Base-by-base conservation (phyloP, 2,113 vertebrate genomes). In the Poeciliopsis turrubarensis region DNA sequence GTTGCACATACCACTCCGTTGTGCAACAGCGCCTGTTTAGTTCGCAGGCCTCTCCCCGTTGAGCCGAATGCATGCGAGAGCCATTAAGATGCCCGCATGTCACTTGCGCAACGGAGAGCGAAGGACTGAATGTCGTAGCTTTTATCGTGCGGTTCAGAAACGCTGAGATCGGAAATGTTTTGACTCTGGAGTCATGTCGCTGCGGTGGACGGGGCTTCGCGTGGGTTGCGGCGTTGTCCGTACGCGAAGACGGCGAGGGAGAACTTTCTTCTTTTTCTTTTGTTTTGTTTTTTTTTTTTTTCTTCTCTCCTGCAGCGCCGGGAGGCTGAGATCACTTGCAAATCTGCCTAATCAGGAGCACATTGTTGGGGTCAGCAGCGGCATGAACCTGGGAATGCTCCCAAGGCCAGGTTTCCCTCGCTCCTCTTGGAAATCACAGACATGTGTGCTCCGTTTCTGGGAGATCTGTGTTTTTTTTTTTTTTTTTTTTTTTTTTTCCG, bases 321-420 rank as follows among this genome's bases (percentile, higher is more conserved):
- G 60, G 78, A 79, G 62, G 34, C 57, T 14, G 22, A 84, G 82
- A 87, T 82, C 75, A 79, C 87, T 81, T 39, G n/a, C 66, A 87
- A 87, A 87, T 87, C 77, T 77, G 83, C 60, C 74, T 91, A 89
- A 92, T 84, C 83, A 57, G 75, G 74, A 87, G 57, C 87, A 90
- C 44, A 77, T 86, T 89, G 89, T 67, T 26, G 3, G 77, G 87
- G 89, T 85, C 87, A 83, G 12, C 39, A 60, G 32, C 47, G 19
- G 72, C 77, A 39, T 71, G 72, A 85, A 86, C 70, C 80, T 51
- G 41, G 71, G 62, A 83, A 77, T 25, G 11, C 80, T 74, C 75
- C 39, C 75, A 75, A 85, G 77, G 78, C 79, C 70, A 54, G 70
- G 80, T 63, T 39, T 65, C 22, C 22, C 29, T 13, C 2, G n/a